phyloP scores from a whole-genome alignment of 2,113 vertebrate species.

The Psophia crepitans region DNA sequence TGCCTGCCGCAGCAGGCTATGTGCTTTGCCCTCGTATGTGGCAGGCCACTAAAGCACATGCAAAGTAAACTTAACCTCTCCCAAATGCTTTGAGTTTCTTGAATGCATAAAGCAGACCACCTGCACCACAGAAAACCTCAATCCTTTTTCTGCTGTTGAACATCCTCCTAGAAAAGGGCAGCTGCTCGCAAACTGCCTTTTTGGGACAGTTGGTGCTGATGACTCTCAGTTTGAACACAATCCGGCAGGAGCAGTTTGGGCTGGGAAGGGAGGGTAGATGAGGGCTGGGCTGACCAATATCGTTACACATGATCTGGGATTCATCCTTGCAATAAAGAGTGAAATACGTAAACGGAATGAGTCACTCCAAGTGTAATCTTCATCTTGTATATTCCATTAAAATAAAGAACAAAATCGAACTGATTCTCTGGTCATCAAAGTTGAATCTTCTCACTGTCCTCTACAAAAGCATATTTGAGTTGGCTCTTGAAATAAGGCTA shows the following conservation, averaged over 20 bases:
- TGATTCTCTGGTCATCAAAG: not conserved
- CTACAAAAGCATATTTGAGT: not conserved
- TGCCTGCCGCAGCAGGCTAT: not conserved
- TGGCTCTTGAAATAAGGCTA: not conserved
- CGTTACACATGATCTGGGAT: not conserved
- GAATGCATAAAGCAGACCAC: not conserved
- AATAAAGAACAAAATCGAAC: not conserved
- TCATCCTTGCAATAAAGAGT: not conserved
- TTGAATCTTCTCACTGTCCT: not conserved
- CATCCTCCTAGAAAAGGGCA: not conserved
- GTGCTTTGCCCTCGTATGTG: not conserved
- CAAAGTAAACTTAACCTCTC: not conserved
- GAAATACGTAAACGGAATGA: not conserved
- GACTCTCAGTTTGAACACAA: not conserved
- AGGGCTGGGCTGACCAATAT: not conserved
- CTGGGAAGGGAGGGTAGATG: not conserved
- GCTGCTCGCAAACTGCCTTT: rapidly evolving
- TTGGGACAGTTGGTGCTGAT: not conserved
- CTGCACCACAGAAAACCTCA: not conserved
- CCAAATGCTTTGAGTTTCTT: not conserved
- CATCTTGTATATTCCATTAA: not conserved
- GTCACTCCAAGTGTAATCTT: not conserved
- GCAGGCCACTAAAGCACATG: not conserved
- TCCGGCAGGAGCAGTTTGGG: not conserved
- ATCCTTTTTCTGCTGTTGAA: not conserved